Base-by-base conservation (phyloP, 2,113 vertebrate species). In the Jacana jacana region DNA sequence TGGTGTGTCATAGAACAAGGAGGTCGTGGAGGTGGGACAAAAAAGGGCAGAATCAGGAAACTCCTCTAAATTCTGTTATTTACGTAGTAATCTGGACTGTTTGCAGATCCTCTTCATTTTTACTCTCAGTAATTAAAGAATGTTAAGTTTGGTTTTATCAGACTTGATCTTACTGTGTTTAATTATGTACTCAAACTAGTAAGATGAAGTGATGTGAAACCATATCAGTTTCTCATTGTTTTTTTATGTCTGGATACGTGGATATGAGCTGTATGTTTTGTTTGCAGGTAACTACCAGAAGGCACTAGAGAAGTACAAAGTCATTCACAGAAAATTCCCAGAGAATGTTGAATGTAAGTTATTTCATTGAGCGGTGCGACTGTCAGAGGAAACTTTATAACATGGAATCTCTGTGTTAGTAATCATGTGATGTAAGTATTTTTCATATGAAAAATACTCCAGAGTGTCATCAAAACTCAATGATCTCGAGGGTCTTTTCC, bases 281-380 rank as follows among this genome's bases (percentile, higher is more conserved):
- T 91, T 97, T 88, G 60, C 94, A 99, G 99, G 99, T 97, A 99
- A 99, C 97, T 99, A 99, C 96, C 99, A 99, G 92, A 99, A 99
- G 98, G 98, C 99, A 68, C 97, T 99, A 92, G 99, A 99, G 93
- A 99, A 99, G 11, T 99, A 99, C 64, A 99, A 99, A 97, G 98
- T 98, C 33, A 99, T 99, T 97, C 99, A 99, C 91, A 98, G 97
- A 96, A 99, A 98, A 97, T 99, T 99, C 97, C 99, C 99, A 30
- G 99, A 99, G 92, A 99, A 99, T 63, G 97, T 98, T 55, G 99
- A 99, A 98, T 99, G 99, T 99, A 99, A 98, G 98, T 98, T 70
- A 85, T 96, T 84, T 90, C 31, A 49, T 68, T 90, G 42, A 7
- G 6, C 72, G 54, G 64, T 89, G 6, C 54, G 93, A 31, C 35